phyloP scores from a whole-genome alignment of 1,140 invertebrate genomes.

The Drosophila nasuta region DNA sequence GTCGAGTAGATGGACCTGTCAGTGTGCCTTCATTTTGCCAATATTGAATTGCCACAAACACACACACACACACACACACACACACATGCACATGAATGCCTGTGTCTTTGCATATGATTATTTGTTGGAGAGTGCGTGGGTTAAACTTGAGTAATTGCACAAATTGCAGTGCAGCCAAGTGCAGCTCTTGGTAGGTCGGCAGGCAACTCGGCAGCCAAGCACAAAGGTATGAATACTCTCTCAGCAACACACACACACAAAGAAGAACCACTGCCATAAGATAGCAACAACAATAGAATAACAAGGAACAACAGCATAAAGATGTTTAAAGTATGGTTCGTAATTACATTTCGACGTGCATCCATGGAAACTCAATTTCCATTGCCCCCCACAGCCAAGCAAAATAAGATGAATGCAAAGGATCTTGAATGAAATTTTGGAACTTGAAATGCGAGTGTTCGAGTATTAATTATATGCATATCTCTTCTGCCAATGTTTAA shows the following conservation, averaged over 20 bases:
- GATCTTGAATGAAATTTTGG: neutral
- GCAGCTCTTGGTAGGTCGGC: conserved; percentile 5
- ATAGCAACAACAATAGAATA: conserved; percentile 4
- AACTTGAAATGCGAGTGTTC: neutral
- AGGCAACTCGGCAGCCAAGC: conserved; percentile 10
- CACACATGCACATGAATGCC: neutral
- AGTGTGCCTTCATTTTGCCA: conserved; percentile 20
- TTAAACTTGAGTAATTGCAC: conserved; percentile 37
- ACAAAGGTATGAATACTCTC: conserved; percentile 18
- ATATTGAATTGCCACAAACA: conserved; percentile 25
- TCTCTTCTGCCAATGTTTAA: neutral
- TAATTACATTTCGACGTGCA: conserved; percentile 28
- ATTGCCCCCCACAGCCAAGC: neutral
- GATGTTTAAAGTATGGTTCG: conserved; percentile 7
- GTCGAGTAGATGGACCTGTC: neutral
- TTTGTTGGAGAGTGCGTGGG: conserved; percentile 6
- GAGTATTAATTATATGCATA: neutral
- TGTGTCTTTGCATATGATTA: conserved; percentile 16
- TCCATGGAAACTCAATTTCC: conserved; percentile 22
- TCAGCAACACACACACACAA: neutral
- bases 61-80: neutral
- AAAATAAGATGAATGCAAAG: neutral
- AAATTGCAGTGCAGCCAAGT: conserved; percentile 33
- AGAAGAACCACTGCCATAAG: conserved; percentile 12
- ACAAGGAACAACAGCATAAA: neutral